Evolutionary conservation across 1,140 invertebrate species (phyloP).

Genomic region (Bombus polaris): DNA sequence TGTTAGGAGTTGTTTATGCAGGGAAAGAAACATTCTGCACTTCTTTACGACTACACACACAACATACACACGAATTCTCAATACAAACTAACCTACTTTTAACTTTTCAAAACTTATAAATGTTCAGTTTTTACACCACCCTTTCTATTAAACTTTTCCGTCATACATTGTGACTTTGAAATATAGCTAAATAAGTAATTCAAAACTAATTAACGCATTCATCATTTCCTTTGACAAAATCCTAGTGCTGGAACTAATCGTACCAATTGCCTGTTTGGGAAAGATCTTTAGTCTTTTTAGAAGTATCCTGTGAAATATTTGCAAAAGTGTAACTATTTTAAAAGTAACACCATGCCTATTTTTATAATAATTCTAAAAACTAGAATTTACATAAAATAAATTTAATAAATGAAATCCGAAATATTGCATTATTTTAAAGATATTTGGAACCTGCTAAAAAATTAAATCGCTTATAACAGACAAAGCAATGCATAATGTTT

Average conservation of each 20-base stretch:
- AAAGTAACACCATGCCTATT: neutral
- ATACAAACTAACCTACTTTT: constrained; percentile 79
- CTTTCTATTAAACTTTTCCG: constrained; percentile 31
- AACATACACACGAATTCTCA: constrained; percentile 81
- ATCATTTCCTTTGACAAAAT: constrained; percentile 56
- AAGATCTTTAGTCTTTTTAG: constrained; percentile 34
- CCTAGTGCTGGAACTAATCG: constrained; percentile 64
- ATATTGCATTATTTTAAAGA: neutral
- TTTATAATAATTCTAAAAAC: neutral
- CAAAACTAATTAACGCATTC: constrained; percentile 63
- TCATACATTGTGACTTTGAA: constrained; percentile 52
- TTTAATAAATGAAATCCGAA: neutral
- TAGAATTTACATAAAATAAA: neutral
- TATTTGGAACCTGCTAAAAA: constrained; percentile 15
- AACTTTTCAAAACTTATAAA: constrained; percentile 77
- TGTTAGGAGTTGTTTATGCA: constrained; percentile 56
- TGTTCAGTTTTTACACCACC: constrained; percentile 51
- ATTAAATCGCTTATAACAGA: neutral
- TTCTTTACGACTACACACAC: constrained; percentile 81
- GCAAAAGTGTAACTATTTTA: neutral
- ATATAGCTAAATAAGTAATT: constrained; percentile 66
- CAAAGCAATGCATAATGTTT: neutral
- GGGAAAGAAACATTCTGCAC: constrained; percentile 49
- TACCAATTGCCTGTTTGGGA: constrained; percentile 70
- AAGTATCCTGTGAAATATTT: constrained; percentile 4